Evolutionary conservation across 2,113 vertebrate genomes (phyloP).

Genomic region (Elaphurus davidianus): DNA sequence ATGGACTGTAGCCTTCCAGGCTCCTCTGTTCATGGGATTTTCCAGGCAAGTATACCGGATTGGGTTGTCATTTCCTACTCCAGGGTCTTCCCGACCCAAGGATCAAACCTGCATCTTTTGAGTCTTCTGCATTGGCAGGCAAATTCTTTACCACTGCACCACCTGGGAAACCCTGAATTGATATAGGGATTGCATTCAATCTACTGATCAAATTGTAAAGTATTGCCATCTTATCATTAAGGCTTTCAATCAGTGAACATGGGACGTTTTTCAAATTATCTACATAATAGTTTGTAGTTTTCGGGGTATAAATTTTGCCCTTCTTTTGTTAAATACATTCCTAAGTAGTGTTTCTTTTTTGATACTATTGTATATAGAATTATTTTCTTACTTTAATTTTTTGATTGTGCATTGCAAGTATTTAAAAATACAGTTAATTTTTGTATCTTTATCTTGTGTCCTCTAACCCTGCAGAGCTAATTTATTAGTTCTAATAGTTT

Average conservation of each 20-base stretch:
- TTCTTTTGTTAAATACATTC: neutral
- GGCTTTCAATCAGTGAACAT: neutral
- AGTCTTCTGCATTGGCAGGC: neutral
- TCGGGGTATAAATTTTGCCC: neutral
- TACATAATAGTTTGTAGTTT: neutral
- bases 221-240: neutral
- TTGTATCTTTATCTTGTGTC: neutral
- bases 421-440: neutral
- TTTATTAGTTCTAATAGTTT: neutral
- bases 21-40: neutral
- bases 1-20: neutral
- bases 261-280: neutral
- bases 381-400: neutral
- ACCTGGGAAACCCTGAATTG: neutral
- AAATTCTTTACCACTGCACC: neutral
- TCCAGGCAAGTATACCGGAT: neutral
- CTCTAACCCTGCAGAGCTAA: neutral
- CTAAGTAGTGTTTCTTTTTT: neutral
- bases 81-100: neutral
- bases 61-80: neutral
- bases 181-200: neutral
- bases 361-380: neutral
- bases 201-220: neutral
- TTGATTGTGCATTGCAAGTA: neutral
- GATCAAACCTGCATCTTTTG: neutral